Base-by-base conservation (phyloP, 2,113 vertebrate genomes). In the Chaetodon auriga region DNA sequence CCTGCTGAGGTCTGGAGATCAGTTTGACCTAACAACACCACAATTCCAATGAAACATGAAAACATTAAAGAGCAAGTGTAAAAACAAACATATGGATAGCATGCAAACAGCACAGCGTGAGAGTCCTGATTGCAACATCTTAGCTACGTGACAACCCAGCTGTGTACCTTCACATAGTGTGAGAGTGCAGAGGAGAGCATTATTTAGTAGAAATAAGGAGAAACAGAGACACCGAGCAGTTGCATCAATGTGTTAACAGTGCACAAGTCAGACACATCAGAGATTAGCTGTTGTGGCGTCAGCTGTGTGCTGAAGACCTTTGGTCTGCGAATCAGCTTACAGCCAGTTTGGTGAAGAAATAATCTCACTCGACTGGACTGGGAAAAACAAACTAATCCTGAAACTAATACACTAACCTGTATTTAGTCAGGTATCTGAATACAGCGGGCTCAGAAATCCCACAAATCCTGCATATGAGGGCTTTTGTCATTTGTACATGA, bases 291-390 rank as follows among this genome's bases (percentile, higher is more conserved):
- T 83, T 79, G 81, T 82, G 72, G 87, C 90, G 75, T 94, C 92
- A 93, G 91, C 90, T 80, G 45, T 87, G 76, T 85, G 72, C 71
- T 0, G n/a, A 82, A 51, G 85, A 95, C 93, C 93, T 95, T 94
- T 93, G 92, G 63, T 84, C 92, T 25, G 19, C 82, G 80, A 94
- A 93, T 92, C 86, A 86, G 85, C 76, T 94, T 91, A 93, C n/a
- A 61, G 53, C 41, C 0, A 43, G 21, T 5, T 25, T 16, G 0
- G 30, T 54, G 78, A 71, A 23, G 51, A 85, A 87, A 92, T 88
- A 89, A 88, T 86, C 72, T 71, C 48, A 57, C 54, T 82, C 49
- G 23, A 78, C 41, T 76, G 36, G 60, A 55, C n/a, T 38, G 60
- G 53, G n/a, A 80, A 83, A 60, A 82, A 88, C 53, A 81, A 71